Percentiles rank a stretch among this genome's conserved stretches.
Evolutionary conservation across 2,888 invertebrate genomes (phyloP).

Genomic region (Drosophila anomelani): DNA sequence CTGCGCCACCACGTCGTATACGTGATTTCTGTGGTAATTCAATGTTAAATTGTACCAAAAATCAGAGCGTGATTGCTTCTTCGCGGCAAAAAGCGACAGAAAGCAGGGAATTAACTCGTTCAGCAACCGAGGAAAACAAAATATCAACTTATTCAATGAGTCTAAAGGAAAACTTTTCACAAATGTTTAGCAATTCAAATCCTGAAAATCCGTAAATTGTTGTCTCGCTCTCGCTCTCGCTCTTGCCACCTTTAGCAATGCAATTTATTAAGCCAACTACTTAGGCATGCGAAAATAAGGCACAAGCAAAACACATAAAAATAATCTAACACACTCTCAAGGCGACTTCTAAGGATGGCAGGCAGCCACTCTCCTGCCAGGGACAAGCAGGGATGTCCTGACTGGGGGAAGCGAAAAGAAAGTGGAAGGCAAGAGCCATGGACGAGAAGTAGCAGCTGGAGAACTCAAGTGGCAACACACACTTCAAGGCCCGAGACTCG

Average conservation of each 20-base stretch:
- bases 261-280: slow-evolving; percentile 75
- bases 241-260: slow-evolving; percentile 43
- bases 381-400: slow-evolving; percentile 20
- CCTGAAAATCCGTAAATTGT: slow-evolving; percentile 34
- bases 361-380: slow-evolving; percentile 59
- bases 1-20: slow-evolving; percentile 44
- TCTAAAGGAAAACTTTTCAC: slow-evolving; percentile 10
- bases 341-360: slow-evolving; percentile 21
- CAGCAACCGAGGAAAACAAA: neutral
- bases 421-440: slow-evolving; percentile 22
- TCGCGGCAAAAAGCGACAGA: neutral
- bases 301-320: slow-evolving; percentile 56
- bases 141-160: slow-evolving; percentile 26
- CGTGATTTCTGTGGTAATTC: slow-evolving; percentile 41
- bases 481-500: slow-evolving; percentile 59
- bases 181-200: slow-evolving; percentile 47
- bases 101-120: slow-evolving; percentile 18
- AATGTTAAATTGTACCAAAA: slow-evolving; percentile 22
- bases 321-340: slow-evolving; percentile 68
- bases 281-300: slow-evolving; percentile 63
- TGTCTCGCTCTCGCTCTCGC: slow-evolving; percentile 2
- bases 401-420: slow-evolving; percentile 1
- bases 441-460: slow-evolving; percentile 35
- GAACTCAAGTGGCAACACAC: slow-evolving; percentile 67
- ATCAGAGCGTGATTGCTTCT: slow-evolving; percentile 8